Evolutionary conservation across 2,888 invertebrate genomes (phyloP), one percentile per base, ranked within the genome.

Genomic region (Caenorhabditis panamensis): DNA sequence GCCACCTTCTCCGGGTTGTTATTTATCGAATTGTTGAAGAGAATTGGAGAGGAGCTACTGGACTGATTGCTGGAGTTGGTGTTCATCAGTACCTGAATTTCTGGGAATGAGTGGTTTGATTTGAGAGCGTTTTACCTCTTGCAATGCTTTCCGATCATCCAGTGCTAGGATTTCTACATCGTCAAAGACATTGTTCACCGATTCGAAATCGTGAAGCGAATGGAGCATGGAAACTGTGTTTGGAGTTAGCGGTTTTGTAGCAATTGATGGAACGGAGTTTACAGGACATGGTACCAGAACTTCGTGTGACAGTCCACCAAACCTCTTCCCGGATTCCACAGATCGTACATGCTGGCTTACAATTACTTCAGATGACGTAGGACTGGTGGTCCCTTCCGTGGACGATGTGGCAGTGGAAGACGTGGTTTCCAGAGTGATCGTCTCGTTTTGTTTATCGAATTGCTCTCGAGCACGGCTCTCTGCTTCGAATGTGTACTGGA

Each of bases 91-190:
- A 73, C 72, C 72, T 76, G 53, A 8, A 37, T 56, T n/a, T 24
- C n/a, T n/a, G n/a, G n/a, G n/a, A n/a, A n/a, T n/a, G n/a, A n/a
- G n/a, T n/a, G n/a, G n/a, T n/a, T n/a, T n/a, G n/a, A n/a, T n/a
- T n/a, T n/a, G n/a, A n/a, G n/a, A n/a, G n/a, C n/a, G n/a, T n/a
- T n/a, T n/a, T 51, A 86, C 84, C 82, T 85, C 82, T 44, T 82
- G 82, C n/a, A 86, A 58, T 4, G 82, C 84, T 58, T 82, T 82
- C 26, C 71, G 56, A 62, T 89, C 88, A 64, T 89, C 89, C 31
- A 89, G 71, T n/a, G 83, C 86, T 37, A 69, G 79, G 73, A 88
- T 73, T 47, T 89, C 87, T 31, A 89, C n/a, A 41, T 87, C 83
- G 71, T 89, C 89, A 63, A 89, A 89, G 6, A 89, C 82, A 31